A percentile compares a stretch with the other conserved stretches of the same genome.
Conservation (phyloP, 2,797 vertebrate species). For the Syngnathus acus region DNA sequence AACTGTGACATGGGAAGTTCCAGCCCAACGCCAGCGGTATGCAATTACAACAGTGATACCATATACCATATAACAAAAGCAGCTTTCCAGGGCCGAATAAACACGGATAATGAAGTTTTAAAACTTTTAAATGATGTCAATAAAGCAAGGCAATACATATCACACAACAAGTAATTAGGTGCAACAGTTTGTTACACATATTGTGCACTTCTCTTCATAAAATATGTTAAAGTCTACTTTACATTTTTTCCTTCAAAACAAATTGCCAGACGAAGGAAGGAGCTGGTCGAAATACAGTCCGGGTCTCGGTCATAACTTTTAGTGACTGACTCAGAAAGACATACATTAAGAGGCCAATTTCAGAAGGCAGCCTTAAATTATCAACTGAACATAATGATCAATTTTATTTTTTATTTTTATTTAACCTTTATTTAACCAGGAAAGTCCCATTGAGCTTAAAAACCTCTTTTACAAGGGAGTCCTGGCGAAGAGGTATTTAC, state of each 20-base stretch:
- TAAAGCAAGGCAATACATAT: not conserved
- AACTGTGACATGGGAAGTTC: no score
- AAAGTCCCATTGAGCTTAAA: no score
- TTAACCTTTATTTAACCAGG: no score
- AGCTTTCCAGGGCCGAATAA: slow-evolving; percentile 49
- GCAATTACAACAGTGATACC: slow-evolving; percentile 15
- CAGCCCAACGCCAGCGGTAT: not conserved
- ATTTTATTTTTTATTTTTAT: no score
- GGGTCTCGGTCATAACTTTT: not conserved
- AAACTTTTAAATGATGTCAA: slow-evolving; percentile 1
- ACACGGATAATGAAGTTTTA: slow-evolving; percentile 5
- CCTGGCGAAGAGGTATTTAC: no score
- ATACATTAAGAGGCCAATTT: not conserved
- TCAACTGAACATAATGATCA: not conserved
- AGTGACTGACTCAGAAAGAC: not conserved
- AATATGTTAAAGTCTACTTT: not conserved
- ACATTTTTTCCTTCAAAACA: not conserved
- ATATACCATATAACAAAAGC: slow-evolving; percentile 19
- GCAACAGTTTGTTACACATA: not conserved
- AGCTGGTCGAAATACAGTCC: not conserved
- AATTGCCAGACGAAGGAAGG: not conserved
- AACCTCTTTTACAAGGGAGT: no score
- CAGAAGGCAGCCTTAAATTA: not conserved
- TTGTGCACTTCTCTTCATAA: not conserved
- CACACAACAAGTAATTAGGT: not conserved